Percentiles rank a stretch among this genome's conserved stretches.
Evolutionary conservation across 2,113 vertebrate species (phyloP).

Genomic region (Pao palembangensis): DNA sequence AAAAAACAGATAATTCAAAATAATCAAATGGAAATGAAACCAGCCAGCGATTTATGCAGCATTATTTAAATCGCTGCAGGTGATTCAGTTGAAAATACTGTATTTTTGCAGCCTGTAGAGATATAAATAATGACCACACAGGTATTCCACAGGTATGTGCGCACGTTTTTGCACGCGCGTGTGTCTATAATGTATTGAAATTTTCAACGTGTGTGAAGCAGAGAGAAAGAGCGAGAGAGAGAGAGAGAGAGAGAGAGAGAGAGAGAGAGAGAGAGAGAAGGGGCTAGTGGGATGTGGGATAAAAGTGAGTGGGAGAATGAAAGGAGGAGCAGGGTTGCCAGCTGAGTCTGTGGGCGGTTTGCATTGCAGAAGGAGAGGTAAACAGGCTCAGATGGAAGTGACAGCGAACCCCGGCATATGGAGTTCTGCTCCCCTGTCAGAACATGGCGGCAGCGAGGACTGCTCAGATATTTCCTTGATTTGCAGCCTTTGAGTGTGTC

Average conservation of each 20-base stretch:
- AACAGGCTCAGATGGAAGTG: constrained; percentile 34
- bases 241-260: too few relatives aligned
- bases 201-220: constrained; percentile 26
- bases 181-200: constrained; percentile 11
- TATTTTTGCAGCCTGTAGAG: too few relatives aligned
- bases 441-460: constrained; percentile 20
- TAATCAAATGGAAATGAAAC: too few relatives aligned
- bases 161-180: background rate
- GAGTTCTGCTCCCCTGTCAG: constrained; percentile 20
- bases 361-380: constrained; percentile 29
- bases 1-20: too few relatives aligned
- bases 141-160: too few relatives aligned
- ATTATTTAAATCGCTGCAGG: too few relatives aligned
- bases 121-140: too few relatives aligned
- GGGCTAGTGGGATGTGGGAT: constrained; percentile 44
- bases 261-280: constrained; percentile 5
- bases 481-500: background rate
- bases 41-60: too few relatives aligned
- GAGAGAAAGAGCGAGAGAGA: background rate
- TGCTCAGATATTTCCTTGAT: constrained; percentile 14
- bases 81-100: too few relatives aligned
- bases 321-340: constrained; percentile 38
- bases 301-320: constrained; percentile 43
- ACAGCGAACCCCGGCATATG: constrained; percentile 21
- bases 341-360: constrained; percentile 46